Conservation (phyloP, 2,888 invertebrate genomes). For the Cosmopolites sordidus region DNA sequence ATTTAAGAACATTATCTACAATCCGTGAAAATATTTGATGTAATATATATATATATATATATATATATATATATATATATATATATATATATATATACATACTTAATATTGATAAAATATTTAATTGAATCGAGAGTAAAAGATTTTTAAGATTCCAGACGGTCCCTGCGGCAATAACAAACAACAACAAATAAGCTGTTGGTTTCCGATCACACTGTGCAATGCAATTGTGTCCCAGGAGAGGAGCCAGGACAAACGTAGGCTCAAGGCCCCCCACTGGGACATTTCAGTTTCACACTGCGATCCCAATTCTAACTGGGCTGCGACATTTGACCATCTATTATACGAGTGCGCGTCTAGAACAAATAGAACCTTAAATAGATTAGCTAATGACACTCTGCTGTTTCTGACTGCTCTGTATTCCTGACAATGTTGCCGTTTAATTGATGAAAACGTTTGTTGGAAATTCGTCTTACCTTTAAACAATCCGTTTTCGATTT, state of each 20-base stretch:
- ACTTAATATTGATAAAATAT: too few relatives aligned
- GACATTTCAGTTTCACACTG: conserved; percentile 45
- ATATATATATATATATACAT: too few relatives aligned
- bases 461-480: conserved; percentile 3
- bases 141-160: background rate
- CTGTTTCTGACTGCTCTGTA: conserved; percentile 25
- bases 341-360: conserved; percentile 39
- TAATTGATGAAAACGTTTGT: conserved; percentile 18
- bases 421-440: conserved; percentile 16
- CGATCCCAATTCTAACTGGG: conserved; percentile 43
- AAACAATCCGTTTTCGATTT: background rate
- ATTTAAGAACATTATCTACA: too few relatives aligned
- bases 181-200: conserved; percentile 10
- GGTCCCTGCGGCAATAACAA: background rate
- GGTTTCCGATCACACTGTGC: conserved; percentile 17
- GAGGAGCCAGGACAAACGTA: conserved; percentile 20
- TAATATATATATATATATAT: too few relatives aligned
- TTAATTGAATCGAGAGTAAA: background rate
- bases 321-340: conserved; percentile 45
- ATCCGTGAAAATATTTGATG: too few relatives aligned
- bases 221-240: conserved; percentile 17
- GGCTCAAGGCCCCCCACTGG: conserved; percentile 42
- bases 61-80: too few relatives aligned
- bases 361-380: conserved; percentile 38
- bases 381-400: conserved; percentile 32